phyloP scores from a whole-genome alignment of 2,113 vertebrate species.

The Pseudorasbora parva region DNA sequence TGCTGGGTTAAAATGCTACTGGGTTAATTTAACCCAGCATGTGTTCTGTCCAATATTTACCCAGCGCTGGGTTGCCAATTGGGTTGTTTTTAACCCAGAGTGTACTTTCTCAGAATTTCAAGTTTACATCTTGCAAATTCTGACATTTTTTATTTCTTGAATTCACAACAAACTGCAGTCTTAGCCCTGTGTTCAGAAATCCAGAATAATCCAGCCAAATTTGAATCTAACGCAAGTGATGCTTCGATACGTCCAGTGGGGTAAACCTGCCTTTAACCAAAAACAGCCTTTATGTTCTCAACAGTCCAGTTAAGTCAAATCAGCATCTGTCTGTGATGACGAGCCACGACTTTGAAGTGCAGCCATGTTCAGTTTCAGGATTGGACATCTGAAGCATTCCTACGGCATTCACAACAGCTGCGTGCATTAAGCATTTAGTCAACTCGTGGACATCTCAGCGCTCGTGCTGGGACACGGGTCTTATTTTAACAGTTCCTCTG shows the following conservation, averaged over 20 bases:
- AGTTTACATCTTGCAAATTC: too few species aligned
- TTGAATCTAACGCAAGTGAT: background rate
- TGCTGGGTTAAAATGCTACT: too few species aligned
- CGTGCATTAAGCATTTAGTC: constrained; percentile 1
- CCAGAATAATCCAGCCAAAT: background rate
- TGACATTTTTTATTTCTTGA: too few species aligned
- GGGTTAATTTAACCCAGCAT: too few species aligned
- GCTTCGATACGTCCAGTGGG: too few species aligned
- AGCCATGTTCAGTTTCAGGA: background rate
- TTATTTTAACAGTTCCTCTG: background rate
- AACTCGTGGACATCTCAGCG: background rate
- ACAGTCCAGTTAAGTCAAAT: background rate
- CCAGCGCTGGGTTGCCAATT: too few species aligned
- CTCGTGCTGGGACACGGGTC: background rate
- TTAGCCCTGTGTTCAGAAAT: background rate
- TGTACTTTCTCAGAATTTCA: too few species aligned
- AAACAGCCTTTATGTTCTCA: constrained; percentile 9
- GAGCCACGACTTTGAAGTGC: background rate
- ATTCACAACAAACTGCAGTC: background rate
- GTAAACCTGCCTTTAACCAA: background rate
- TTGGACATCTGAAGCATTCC: background rate
- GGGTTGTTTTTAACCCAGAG: too few species aligned
- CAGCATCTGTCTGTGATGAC: background rate
- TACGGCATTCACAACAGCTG: background rate
- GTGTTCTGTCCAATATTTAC: too few species aligned